Base-by-base conservation (phyloP, 2,888 invertebrate species). In the Drosophila borealis region DNA sequence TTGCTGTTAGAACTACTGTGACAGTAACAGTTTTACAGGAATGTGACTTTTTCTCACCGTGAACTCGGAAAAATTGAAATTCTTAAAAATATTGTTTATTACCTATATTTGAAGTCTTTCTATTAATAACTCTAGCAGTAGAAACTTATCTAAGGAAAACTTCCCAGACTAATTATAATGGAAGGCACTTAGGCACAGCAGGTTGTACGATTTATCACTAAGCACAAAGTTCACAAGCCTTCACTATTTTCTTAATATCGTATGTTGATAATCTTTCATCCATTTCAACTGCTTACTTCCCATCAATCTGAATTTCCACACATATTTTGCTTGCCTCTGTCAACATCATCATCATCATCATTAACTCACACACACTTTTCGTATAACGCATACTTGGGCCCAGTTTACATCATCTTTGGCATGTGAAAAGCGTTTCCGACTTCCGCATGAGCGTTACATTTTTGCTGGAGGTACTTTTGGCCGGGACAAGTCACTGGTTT, bases 391-490 rank as follows among this genome's bases (percentile, higher is more conserved):
- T 54, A 70, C 61, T 73, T 64, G 53, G 60, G 53, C 71, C 59
- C 75, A 64, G 67, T 72, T 77, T 79, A 63, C 81, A 81, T 74
- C 71, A 81, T 84, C 81, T 80, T 76, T 70, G 70, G 64, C 76
- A 64, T 64, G 70, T 70, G 61, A 64, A 76, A 84, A 84, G 69
- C 78, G 70, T 71, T 82, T 84, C 81, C 84, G 82, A 78, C 84
- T 82, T 82, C 81, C 84, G 80, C 74, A 74, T 77, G 51, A 61
- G 49, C 48, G 64, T 66, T 66, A 70, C 59, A 76, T 54, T 34
- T 69, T 36, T 37, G 60, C 19, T 62, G 45, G 39, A n/a, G 13
- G 41, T 19, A 41, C 48, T 48, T 48, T 50, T 55, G 45, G 53
- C 45, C 46, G 56, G 64, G 64, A 73, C 64, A 64, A 70, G 69